Evolutionary conservation across 1,140 invertebrate genomes (phyloP).

Genomic region (Drosophila ogumai): DNA sequence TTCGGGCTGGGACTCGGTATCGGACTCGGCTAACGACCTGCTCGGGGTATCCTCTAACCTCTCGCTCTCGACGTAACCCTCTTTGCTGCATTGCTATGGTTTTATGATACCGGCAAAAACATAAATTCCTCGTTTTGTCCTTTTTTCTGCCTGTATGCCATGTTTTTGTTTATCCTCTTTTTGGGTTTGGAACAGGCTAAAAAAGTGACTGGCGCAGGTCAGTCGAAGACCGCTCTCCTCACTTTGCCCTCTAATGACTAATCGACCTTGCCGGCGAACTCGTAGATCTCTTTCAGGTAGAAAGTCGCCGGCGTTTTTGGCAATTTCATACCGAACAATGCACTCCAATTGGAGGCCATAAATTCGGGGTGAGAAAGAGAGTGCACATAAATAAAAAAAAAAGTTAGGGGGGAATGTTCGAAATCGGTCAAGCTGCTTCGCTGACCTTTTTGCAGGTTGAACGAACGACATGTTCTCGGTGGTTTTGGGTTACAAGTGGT

Average conservation of each 20-base stretch:
- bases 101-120: conserved; percentile 72
- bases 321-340: conserved; percentile 30
- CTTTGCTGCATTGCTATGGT: conserved; percentile 69
- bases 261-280: conserved; percentile 62
- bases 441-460: conserved; percentile 75
- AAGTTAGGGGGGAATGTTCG: conserved; percentile 8
- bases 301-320: conserved; percentile 35
- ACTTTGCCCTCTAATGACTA: conserved; percentile 67
- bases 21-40: conserved; percentile 63
- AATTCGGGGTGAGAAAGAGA: conserved; percentile 25
- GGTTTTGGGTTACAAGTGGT: conserved; percentile 51
- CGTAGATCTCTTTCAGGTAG: conserved; percentile 58
- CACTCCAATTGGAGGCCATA: conserved; percentile 72
- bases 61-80: conserved; percentile 9
- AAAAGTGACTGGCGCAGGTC: conserved; percentile 64
- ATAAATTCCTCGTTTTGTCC: conserved; percentile 46
- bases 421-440: conserved; percentile 55
- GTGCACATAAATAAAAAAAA: conserved; percentile 10
- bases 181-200: conserved; percentile 21
- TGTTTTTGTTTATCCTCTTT: conserved; percentile 12
- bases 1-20: conserved; percentile 37
- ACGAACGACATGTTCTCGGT: conserved; percentile 56
- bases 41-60: conserved; percentile 42
- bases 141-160: conserved; percentile 44
- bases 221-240: conserved; percentile 43